These are phyloP conservation scores for Atherinosoma microstoma DNA, from an alignment of 2,797 vertebrate genomes.

Conservation along the genomic window DNA sequence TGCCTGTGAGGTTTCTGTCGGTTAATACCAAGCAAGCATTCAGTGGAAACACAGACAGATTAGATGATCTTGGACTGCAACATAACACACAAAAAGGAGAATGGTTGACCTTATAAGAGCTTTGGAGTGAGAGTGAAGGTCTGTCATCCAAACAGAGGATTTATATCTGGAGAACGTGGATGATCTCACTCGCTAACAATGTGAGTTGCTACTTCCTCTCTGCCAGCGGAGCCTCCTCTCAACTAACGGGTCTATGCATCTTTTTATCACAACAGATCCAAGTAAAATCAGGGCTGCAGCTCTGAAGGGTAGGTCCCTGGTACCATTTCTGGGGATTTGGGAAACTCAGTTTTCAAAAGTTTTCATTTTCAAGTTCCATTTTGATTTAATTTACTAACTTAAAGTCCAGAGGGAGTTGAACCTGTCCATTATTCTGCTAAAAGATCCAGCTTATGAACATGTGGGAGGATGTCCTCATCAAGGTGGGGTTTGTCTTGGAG, in stretches of 20 bases:
- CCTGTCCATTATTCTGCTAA: background rate
- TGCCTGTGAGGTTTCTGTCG: conserved; percentile 9
- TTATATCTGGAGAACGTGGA: conserved; percentile 54
- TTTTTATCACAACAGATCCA: conserved; percentile 14
- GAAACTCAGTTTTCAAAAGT: background rate
- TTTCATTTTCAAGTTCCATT: background rate
- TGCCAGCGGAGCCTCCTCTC: conserved; percentile 56
- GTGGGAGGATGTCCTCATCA: background rate
- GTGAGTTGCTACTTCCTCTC: conserved; percentile 67
- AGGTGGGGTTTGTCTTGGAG: fast-evolving
- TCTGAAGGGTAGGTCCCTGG: background rate
- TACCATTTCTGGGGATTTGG: background rate
- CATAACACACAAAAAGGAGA: conserved; percentile 1
- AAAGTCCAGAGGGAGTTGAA: background rate
- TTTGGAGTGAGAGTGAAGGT: conserved; percentile 12
- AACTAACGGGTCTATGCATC: conserved; percentile 51
- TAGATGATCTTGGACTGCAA: conserved; percentile 36
- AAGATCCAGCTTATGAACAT: background rate
- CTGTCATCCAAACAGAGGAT: conserved; percentile 32
- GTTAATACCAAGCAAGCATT: background rate
- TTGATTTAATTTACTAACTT: background rate
- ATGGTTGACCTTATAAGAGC: background rate
- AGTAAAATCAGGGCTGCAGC: conserved; percentile 3
- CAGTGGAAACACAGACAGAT: conserved; percentile 15
- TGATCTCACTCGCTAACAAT: conserved; percentile 77